Conservation (phyloP, 2,113 vertebrate species). For the Epinephelus lanceolatus region DNA sequence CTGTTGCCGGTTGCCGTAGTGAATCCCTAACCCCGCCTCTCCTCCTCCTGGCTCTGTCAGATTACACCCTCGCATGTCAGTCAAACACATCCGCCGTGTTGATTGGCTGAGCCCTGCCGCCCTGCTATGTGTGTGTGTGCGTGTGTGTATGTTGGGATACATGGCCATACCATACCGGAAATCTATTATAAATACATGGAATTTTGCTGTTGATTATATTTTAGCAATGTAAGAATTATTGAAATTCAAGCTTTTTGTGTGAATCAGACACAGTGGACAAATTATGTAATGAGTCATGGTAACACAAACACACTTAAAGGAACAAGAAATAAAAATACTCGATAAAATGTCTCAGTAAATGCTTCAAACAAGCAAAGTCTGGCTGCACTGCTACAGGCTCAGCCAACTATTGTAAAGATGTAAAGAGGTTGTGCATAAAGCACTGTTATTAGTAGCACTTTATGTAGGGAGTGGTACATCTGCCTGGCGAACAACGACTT, state of each 20-base stretch:
- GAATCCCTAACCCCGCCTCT: conserved; percentile 63
- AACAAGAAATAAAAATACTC: not conserved
- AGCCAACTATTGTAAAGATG: not conserved
- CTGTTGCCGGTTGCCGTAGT: conserved; percentile 64
- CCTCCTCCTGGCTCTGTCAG: conserved; percentile 59
- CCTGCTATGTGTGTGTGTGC: not conserved
- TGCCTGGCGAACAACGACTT: not conserved
- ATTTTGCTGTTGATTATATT: not conserved
- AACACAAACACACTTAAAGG: not conserved
- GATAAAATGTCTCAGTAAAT: not conserved
- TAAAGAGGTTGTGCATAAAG: not conserved
- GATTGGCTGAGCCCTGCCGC: conserved; percentile 49
- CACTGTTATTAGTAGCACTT: not conserved
- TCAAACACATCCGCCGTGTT: conserved; percentile 42
- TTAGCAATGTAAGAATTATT: not conserved
- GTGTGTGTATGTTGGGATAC: not conserved
- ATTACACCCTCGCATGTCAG: conserved; percentile 61
- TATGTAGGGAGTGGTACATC: not conserved
- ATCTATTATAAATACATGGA: not conserved
- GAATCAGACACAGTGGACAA: not conserved
- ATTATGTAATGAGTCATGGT: not conserved
- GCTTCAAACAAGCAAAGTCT: not conserved
- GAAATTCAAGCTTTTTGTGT: not conserved
- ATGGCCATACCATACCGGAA: not conserved
- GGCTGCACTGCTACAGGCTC: not conserved